A percentile compares a stretch with the other conserved stretches of the same genome.
Conservation (phyloP, 2,797 vertebrate genomes). For the Chrosomus eos region DNA sequence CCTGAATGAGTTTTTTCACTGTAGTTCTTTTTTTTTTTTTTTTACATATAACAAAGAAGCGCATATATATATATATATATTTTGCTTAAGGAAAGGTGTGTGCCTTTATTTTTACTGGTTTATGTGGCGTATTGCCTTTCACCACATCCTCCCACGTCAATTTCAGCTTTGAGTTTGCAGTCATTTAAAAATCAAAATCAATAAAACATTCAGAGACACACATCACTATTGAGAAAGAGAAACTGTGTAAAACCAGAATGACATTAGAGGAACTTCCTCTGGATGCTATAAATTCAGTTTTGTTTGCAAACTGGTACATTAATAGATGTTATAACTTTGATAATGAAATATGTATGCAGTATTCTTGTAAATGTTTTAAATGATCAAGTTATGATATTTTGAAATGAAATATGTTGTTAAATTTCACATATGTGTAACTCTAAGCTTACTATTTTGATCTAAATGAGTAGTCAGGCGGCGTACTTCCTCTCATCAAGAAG, state of each 20-base stretch:
- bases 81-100: neutral
- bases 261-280: neutral
- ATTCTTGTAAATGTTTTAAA: neutral
- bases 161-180: neutral
- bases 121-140: conserved; percentile 35
- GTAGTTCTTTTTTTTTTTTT: neutral
- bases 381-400: neutral
- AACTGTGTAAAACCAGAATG: neutral
- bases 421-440: neutral
- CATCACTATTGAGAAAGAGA: neutral
- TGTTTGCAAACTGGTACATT: neutral
- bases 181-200: neutral
- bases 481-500: conserved; percentile 59
- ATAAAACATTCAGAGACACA: neutral
- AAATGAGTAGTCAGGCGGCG: conserved; percentile 43
- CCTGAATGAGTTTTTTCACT: neutral
- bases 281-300: neutral
- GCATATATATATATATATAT: neutral
- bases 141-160: conserved; percentile 54
- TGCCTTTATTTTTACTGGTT: conserved; percentile 44
- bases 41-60: neutral
- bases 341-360: neutral
- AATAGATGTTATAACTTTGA: neutral
- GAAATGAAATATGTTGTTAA: neutral
- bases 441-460: conserved; percentile 7